Base-by-base conservation (phyloP, 2,888 invertebrate genomes). In the Tetrapedia diversipes region DNA sequence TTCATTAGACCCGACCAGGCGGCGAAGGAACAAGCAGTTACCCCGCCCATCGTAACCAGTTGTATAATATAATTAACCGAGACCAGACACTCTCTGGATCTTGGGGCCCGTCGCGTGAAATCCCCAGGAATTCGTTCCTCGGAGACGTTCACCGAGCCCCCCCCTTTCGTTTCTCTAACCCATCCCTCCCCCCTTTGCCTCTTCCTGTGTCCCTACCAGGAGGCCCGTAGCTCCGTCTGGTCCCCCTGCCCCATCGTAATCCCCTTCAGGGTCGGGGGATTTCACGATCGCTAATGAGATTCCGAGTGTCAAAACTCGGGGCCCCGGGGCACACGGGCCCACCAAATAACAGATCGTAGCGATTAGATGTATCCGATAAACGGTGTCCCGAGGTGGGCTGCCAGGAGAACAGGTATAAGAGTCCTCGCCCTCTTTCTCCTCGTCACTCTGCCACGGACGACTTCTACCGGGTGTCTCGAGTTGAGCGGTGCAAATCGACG, bases 201-300 rank as follows among this genome's bases (percentile, higher is more conserved):
- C 6, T 10, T 6, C 45, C 22, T 39, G 14, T 6, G 43, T 19
- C 24, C 22, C 27, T 4, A 37, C 45, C 32, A 53, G 53, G 41
- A 49, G 29, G 37, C 1, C 10, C 7, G 37, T n/a, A n/a, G n/a
- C n/a, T n/a, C n/a, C n/a, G n/a, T n/a, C n/a, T n/a, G n/a, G n/a
- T 2, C 57, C 24, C 27, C 4, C 11, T 51, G 41, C 29, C 11
- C 29, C 1, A 19, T 14, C n/a, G 54, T 82, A 78, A 82, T 83
- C 83, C 81, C 69, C 51, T 59, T 70, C 66, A 51, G 76, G 80
- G 70, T 59, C 68, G 72, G 45, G n/a, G 32, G 68, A 83, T 89
- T 87, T 89, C 88, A 89, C 88, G 89, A 89, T 89, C 88, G 88
- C 87, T 91, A 91, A 91, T 91, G 90, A 91, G 90, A 91, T 91